These are phyloP conservation scores for Colletes gigas DNA, from an alignment of 1,140 invertebrate genomes.

Conservation along the genomic window DNA sequence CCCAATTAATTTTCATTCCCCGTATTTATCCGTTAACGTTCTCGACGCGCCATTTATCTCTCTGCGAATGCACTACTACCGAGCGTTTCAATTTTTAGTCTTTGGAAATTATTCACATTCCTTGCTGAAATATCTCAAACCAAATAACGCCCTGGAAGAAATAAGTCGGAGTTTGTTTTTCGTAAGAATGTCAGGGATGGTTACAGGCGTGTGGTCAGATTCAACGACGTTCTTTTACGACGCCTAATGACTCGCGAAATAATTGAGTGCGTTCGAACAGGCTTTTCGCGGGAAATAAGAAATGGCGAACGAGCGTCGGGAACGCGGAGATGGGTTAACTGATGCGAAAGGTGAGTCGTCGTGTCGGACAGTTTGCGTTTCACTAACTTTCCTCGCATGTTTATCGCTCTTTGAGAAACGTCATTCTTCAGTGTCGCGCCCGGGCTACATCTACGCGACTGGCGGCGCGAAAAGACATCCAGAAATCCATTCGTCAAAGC, in stretches of 20 bases:
- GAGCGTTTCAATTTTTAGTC: background rate
- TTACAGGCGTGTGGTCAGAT: no score
- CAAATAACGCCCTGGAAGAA: no score
- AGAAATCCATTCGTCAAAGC: conserved; percentile 67
- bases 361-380: conserved; percentile 38
- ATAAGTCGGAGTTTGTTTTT: no score
- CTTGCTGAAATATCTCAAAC: background rate
- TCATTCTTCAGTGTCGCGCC: conserved; percentile 52
- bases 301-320: conserved; percentile 61
- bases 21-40: background rate
- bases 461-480: conserved; percentile 55
- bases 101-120: background rate
- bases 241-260: conserved; percentile 70
- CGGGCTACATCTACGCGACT: conserved; percentile 2
- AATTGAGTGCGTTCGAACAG: conserved; percentile 60
- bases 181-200: no score
- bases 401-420: conserved; percentile 67
- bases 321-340: background rate
- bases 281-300: conserved; percentile 69
- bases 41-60: no score
- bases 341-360: conserved; percentile 11
- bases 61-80: no score
- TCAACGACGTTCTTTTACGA: background rate
- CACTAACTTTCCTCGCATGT: conserved; percentile 57
- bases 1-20: background rate